Evolutionary conservation across 2,888 invertebrate species (phyloP).

Genomic region (Patella depressa): DNA sequence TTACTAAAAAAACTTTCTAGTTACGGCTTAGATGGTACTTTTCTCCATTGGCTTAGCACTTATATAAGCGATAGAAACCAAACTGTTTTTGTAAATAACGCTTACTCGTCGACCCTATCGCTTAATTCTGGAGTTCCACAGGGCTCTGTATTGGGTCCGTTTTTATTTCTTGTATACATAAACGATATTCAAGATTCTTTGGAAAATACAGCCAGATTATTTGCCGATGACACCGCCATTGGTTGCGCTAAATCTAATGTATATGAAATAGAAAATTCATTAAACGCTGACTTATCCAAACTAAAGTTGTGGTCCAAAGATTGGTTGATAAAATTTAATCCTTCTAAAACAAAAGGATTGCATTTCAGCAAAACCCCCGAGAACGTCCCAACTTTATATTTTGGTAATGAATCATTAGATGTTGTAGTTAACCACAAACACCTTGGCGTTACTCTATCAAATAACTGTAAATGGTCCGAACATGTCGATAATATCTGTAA

Average conservation of each 20-base stretch:
- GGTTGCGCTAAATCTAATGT: background rate
- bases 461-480: no score
- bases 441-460: no score
- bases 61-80: background rate
- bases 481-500: no score
- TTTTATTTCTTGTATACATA: constrained; percentile 28
- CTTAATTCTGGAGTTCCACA: constrained; percentile 21
- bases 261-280: constrained; percentile 14
- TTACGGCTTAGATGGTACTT: background rate
- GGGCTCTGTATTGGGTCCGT: constrained; percentile 25
- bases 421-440: no score
- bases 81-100: background rate
- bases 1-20: background rate
- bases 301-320: no score
- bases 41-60: background rate
- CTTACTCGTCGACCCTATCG: background rate
- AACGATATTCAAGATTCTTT: constrained; percentile 20
- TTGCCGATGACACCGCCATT: constrained; percentile 25
- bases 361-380: no score
- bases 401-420: no score
- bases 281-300: no score
- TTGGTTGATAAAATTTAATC: no score
- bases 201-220: constrained; percentile 14
- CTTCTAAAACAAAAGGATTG: no score
- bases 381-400: no score